These are phyloP conservation scores for Heloderma charlesbogerti DNA, from an alignment of 2,113 vertebrate genomes.

Conservation along the genomic window DNA sequence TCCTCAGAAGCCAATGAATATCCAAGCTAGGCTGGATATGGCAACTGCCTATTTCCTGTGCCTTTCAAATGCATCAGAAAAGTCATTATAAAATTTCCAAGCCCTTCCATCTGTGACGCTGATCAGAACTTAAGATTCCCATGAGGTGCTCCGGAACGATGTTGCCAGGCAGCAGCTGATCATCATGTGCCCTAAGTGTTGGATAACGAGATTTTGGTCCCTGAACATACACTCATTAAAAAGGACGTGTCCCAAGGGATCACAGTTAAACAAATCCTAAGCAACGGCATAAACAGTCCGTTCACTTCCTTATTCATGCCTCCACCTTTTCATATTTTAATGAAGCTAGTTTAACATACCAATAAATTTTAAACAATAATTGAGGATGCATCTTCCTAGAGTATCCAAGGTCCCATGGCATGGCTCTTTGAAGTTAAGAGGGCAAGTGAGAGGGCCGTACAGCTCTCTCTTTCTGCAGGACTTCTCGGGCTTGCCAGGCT, in stretches of 20 bases:
- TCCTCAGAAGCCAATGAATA: background rate
- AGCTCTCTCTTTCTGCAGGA: background rate
- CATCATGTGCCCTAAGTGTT: slow-evolving; percentile 29
- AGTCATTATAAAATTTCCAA: background rate
- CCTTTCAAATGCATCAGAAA: background rate
- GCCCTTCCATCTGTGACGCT: slow-evolving; percentile 33
- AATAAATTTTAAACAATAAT: background rate
- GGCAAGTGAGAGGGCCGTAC: background rate
- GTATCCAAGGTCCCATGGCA: background rate
- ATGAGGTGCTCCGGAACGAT: slow-evolving; percentile 14
- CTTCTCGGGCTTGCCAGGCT: background rate
- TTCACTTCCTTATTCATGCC: background rate
- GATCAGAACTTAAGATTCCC: slow-evolving; percentile 49
- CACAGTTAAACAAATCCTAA: slow-evolving; percentile 46
- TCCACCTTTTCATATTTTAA: background rate
- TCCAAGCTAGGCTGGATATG: slow-evolving; percentile 22
- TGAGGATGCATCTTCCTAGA: background rate
- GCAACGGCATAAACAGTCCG: background rate
- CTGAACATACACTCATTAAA: slow-evolving; percentile 37
- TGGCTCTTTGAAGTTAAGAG: background rate
- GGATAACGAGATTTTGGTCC: slow-evolving; percentile 29
- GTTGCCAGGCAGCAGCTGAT: slow-evolving; percentile 56
- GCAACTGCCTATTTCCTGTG: slow-evolving; percentile 32
- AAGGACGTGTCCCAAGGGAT: slow-evolving; percentile 28
- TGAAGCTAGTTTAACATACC: background rate